These are phyloP conservation scores for Struthidea cinerea DNA, from an alignment of 2,113 vertebrate species.

Conservation along the genomic window DNA sequence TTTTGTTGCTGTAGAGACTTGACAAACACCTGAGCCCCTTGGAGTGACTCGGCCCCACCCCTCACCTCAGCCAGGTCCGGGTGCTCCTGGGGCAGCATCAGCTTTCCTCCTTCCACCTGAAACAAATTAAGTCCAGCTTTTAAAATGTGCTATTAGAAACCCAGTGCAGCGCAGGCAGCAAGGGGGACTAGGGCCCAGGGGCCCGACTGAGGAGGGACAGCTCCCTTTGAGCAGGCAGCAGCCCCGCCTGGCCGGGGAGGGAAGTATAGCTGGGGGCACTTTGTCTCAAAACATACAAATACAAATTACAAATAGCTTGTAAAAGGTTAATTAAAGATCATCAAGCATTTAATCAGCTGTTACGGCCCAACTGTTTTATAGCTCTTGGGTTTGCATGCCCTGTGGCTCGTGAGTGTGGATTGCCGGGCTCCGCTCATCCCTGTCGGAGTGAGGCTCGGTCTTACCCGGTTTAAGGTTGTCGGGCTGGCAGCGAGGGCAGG, in stretches of 20 bases:
- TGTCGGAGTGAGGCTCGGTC: accelerated
- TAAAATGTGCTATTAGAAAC: not conserved
- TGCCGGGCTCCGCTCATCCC: not conserved
- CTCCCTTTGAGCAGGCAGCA: not conserved
- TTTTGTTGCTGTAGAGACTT: not conserved
- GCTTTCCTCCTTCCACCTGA: not conserved
- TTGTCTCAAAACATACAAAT: not conserved
- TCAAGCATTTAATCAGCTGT: conserved; percentile 36
- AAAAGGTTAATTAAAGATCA: conserved; percentile 60
- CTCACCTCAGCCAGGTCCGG: accelerated
- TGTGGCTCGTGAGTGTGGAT: not conserved
- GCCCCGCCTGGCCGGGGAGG: not conserved
- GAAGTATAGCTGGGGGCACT: not conserved
- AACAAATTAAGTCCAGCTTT: not conserved
- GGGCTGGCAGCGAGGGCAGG: not conserved
- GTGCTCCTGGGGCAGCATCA: not conserved
- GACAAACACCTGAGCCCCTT: not conserved
- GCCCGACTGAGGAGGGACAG: not conserved
- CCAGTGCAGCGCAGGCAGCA: accelerated
- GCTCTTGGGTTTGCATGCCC: not conserved
- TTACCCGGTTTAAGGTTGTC: not conserved
- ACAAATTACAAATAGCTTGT: conserved; percentile 41
- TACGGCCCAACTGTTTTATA: conserved; percentile 28
- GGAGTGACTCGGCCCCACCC: accelerated
- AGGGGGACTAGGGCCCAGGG: not conserved